Evolutionary conservation across 1,140 invertebrate species (phyloP), one percentile per base, ranked within the genome.

Genomic region (Phenacoccus solenopsis): DNA sequence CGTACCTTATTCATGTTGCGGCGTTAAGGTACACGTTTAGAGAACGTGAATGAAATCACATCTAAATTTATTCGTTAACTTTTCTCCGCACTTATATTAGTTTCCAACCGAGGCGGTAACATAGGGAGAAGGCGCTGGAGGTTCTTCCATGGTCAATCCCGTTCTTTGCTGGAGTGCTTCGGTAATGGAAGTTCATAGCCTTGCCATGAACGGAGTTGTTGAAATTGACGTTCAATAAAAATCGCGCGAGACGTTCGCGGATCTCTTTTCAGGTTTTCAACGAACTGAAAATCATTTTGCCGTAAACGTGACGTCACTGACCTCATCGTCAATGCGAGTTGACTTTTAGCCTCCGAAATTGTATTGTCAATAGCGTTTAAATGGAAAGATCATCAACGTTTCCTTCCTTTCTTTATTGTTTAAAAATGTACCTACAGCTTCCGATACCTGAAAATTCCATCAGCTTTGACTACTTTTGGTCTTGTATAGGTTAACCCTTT

Each of bases 1-100:
- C 59, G 16, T 64, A 64, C 59, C 59, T 64, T 64, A 64, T 64
- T 64, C 59, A 64, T 64, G 59, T 24, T 64, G 59, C 59, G 59
- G 21, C 20, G 59, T 64, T 64, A 24, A 64, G 22, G 21, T 24
- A 20, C 59, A 64, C 59, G 25, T 64, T 16, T 24, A 64, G 9
- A 10, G 59, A 64, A 64, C 59, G 59, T 64, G 59, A 64, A 64
- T 64, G 12, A 64, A 64, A 64, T 64, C 59, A 25, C 59, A 64
- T 64, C 22, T 64, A 64, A 64, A 64, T 64, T 64, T 64, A 64
- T 25, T 5, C 21, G 59, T 24, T 22, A 10, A 64, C 59, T 27
- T 27, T 64, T 27, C 59, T 20, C 59, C 20, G 25, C 59, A 64
- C 25, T 64, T 64, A 64, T 25, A 64, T 10, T 3, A 59, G 56